Base-by-base conservation (phyloP, 1,140 invertebrate genomes). In the Panagrolaimus sp. region DNA sequence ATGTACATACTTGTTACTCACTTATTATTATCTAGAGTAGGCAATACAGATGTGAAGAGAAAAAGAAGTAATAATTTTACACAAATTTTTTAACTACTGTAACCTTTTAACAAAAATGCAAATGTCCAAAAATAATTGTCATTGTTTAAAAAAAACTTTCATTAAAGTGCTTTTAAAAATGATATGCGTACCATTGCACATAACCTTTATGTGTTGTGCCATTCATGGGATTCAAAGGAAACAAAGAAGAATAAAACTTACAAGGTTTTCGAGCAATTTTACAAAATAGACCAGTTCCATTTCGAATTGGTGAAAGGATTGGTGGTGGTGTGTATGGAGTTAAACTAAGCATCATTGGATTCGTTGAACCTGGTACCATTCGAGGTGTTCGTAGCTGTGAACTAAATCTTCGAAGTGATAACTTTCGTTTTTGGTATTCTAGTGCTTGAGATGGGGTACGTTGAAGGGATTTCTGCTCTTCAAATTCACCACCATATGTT, bases 291-390 rank as follows among this genome's bases (percentile, higher is more conserved):
- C 92, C 92, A 0, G 89, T 88, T 5, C 91, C 91, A 74, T 89
- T 88, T 74, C 92, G 87, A 47, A 90, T 89, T 0, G 92, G 92
- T 81, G 91, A 91, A 9, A 95, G 84, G 74, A 95, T 92, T 0
- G 92, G 92, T 43, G 91, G 90, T 3, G 93, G 92, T 0, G 92
- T 95, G 78, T 92, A 93, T 57, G 88, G 88, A 9, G 82, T 57
- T 38, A 38, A 38, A 38, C 31, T 38, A 2, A 38, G 7, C 13
- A 57, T 57, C 13, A 57, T 57, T 11, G 51, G 51, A 57, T 57
- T 57, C n/a, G n/a, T n/a, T 27, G 20, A 23, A 7, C 31, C 31
- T 23, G 14, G 51, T 1, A 57, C 31, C 43, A 64, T 45, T 45
- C 63, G 63, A 20, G 63, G 63, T 9, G 63, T 23, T 5, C 63